Conservation (phyloP, 2,113 vertebrate genomes). For the Brevimyrus niger region DNA sequence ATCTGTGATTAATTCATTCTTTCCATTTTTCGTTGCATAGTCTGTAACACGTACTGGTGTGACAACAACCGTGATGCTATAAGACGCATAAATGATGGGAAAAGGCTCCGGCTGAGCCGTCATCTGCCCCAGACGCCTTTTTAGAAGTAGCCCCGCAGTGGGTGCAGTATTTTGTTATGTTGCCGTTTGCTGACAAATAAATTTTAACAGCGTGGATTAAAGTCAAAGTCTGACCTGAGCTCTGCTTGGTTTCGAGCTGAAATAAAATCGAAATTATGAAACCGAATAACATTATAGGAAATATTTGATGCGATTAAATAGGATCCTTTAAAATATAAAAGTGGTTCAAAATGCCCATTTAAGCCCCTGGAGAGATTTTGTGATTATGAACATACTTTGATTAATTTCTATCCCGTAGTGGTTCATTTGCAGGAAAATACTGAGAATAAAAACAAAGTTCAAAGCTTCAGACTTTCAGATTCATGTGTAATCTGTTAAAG, state of each 20-base stretch:
- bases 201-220: background rate
- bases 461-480: background rate
- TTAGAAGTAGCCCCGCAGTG: slow-evolving; percentile 12
- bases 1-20: slow-evolving; percentile 54
- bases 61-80: background rate
- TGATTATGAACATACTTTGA: background rate
- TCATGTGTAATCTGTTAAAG: background rate
- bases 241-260: background rate
- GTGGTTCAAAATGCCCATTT: background rate
- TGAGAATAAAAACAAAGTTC: background rate
- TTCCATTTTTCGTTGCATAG: slow-evolving; percentile 43
- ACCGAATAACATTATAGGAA: background rate
- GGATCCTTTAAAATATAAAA: background rate
- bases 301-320: background rate
- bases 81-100: slow-evolving; percentile 2
- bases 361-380: background rate
- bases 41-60: slow-evolving; percentile 21
- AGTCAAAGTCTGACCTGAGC: background rate
- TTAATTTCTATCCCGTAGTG: background rate
- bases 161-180: slow-evolving; percentile 22
- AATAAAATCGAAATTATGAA: background rate
- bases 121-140: slow-evolving; percentile 31
- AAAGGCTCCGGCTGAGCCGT: slow-evolving; percentile 23
- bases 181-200: slow-evolving; percentile 3
- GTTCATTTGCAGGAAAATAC: background rate